Evolutionary conservation across 1,140 invertebrate species (phyloP), one percentile per base, ranked within the genome.

Genomic region (Helicoverpa zea): DNA sequence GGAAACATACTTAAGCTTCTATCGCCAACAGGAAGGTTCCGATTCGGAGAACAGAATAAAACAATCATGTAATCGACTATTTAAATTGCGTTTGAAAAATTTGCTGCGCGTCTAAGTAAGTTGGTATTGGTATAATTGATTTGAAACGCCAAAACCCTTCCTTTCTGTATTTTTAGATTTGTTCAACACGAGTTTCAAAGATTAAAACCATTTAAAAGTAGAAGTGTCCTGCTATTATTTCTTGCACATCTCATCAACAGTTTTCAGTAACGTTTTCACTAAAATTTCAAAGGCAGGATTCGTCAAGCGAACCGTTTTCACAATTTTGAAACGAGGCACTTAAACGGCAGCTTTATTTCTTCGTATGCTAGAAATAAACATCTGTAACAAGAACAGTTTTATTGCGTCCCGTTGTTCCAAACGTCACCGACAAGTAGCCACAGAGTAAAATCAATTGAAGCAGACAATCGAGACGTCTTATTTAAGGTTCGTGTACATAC

Each of bases 321-420:
- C 64, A 49, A 68, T 49, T 68, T 68, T 43, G 43, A 13, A 2
- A 18, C n/a, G 43, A 49, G 43, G 35, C 16, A 49, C 64, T 68
- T 11, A 68, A 68, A 35, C 30, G 29, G 63, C 64, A n/a, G 64
- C 64, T 68, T 23, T 68, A 49, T 68, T 49, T 11, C 43, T 68
- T 18, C 43, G 64, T 23, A 23, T 68, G 43, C 64, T 68, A 68
- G 64, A 43, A 68, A 68, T 68, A 68, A 68, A 49, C 64, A 68
- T 43, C 49, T 49, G 64, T 68, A 68, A 68, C 43, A 13, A 49
- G 43, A 68, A 68, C 43, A 49, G 68, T 54, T 72, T 72, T 72
- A 51, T 51, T 72, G 49, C 47, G 49, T 10, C 23, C 18, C 18
- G 23, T 72, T 23, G 11, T 23, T 23, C 23, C 30, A 51, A 18